Evolutionary conservation across 2,888 invertebrate species (phyloP).

Genomic region (Acleris sparsana): DNA sequence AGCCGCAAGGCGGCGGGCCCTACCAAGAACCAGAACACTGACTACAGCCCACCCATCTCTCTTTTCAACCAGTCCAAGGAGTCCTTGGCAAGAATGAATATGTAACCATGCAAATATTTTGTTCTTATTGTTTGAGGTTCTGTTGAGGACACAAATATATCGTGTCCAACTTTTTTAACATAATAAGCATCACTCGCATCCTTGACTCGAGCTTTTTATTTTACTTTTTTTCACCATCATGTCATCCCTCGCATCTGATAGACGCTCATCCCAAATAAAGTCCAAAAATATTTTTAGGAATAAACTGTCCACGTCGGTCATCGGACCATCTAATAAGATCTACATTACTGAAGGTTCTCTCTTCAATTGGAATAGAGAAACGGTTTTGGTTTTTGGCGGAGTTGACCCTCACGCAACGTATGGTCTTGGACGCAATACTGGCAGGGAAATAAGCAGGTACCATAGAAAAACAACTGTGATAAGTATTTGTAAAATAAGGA

Average conservation of each 20-base stretch:
- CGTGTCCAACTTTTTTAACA: too few relatives aligned
- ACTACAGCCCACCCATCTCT: conserved; percentile 63
- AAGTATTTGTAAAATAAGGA: background rate
- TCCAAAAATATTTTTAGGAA: conserved; percentile 55
- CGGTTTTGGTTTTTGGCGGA: conserved; percentile 87
- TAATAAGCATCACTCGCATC: too few relatives aligned
- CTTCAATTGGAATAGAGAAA: conserved; percentile 83
- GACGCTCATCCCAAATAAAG: too few relatives aligned
- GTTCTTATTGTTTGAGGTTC: too few relatives aligned
- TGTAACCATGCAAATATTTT: conserved; percentile 51
- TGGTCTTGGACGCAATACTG: conserved; percentile 82
- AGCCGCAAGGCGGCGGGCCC: conserved; percentile 28
- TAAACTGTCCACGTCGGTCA: conserved; percentile 69
- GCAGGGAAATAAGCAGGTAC: conserved; percentile 84
- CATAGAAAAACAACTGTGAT: background rate
- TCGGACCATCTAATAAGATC: conserved; percentile 75
- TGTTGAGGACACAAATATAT: too few relatives aligned
- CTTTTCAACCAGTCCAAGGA: conserved; percentile 77
- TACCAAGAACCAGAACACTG: conserved; percentile 47
- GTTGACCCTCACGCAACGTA: conserved; percentile 85
- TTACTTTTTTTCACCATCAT: too few relatives aligned
- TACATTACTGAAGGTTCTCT: conserved; percentile 79
- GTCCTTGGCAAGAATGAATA: conserved; percentile 63
- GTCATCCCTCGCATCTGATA: too few relatives aligned
- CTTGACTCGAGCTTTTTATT: too few relatives aligned